Evolutionary conservation across 2,113 vertebrate species (phyloP).

Genomic region (Lophura nycthemera): DNA sequence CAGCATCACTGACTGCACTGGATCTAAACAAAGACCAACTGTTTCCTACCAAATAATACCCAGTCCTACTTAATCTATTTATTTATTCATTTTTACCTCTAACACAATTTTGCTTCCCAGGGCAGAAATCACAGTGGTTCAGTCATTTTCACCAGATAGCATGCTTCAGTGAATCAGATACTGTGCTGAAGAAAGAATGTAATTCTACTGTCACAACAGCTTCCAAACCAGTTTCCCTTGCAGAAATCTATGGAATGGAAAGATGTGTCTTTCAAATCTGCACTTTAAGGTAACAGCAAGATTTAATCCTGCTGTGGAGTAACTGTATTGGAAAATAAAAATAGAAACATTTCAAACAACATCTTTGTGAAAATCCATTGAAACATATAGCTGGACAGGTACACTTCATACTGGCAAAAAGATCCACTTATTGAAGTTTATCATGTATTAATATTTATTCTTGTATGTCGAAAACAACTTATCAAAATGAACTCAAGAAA

Average conservation of each 20-base stretch:
- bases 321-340: slow-evolving; percentile 12
- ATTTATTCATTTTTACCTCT: neutral
- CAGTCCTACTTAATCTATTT: neutral
- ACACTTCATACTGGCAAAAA: neutral
- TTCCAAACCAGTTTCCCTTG: slow-evolving; percentile 2
- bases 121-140: slow-evolving; percentile 23
- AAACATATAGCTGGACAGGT: neutral
- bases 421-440: neutral
- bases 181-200: slow-evolving; percentile 1
- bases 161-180: slow-evolving; percentile 27
- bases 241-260: neutral
- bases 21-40: neutral
- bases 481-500: neutral
- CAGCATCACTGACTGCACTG: neutral
- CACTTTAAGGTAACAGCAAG: neutral
- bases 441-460: neutral
- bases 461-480: neutral
- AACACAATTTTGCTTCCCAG: neutral
- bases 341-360: neutral
- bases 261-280: neutral
- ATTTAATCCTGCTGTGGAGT: neutral
- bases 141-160: slow-evolving; percentile 31
- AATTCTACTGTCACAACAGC: slow-evolving; percentile 4
- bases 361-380: neutral
- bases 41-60: neutral